Evolutionary conservation across 1,140 invertebrate genomes (phyloP).

Genomic region (Nasonia longicornis): DNA sequence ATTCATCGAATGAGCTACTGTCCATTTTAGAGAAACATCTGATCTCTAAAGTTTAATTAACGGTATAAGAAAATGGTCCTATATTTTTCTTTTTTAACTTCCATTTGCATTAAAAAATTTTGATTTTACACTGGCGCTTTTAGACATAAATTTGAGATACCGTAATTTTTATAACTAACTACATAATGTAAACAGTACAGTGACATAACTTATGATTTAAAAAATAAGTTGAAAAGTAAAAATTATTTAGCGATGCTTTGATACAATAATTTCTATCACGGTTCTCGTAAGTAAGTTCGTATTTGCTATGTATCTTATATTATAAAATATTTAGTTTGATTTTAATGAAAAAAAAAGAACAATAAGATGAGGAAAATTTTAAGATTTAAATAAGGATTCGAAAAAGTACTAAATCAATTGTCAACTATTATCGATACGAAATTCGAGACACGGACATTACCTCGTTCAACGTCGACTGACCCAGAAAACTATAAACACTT

Average conservation of each 20-base stretch:
- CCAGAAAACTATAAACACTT: constrained; percentile 56
- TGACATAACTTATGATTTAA: constrained; percentile 31
- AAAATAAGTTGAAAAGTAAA: constrained; percentile 47
- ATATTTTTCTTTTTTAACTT: constrained; percentile 48
- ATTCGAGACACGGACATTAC: constrained; percentile 53
- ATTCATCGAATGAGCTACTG: constrained; percentile 56
- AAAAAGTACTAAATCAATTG: constrained; percentile 52
- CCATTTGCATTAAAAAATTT: constrained; percentile 25
- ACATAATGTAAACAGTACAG: constrained; percentile 16
- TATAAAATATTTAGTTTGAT: constrained; percentile 49
- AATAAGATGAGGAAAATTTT: constrained; percentile 48
- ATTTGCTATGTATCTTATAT: constrained; percentile 48
- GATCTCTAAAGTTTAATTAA: constrained; percentile 42
- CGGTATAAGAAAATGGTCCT: constrained; percentile 33
- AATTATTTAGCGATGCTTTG: constrained; percentile 45
- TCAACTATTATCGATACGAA: constrained; percentile 50
- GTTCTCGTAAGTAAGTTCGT: constrained; percentile 43
- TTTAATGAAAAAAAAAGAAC: constrained; percentile 46
- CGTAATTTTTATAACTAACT: constrained; percentile 27
- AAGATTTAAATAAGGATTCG: constrained; percentile 52
- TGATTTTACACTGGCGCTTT: constrained; percentile 18
- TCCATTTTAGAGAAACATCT: constrained; percentile 50
- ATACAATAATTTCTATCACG: constrained; percentile 44
- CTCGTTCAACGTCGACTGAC: constrained; percentile 63
- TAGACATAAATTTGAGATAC: constrained; percentile 24